Base-by-base conservation (phyloP, 2,888 invertebrate genomes). In the Drosophila subsilvestris region DNA sequence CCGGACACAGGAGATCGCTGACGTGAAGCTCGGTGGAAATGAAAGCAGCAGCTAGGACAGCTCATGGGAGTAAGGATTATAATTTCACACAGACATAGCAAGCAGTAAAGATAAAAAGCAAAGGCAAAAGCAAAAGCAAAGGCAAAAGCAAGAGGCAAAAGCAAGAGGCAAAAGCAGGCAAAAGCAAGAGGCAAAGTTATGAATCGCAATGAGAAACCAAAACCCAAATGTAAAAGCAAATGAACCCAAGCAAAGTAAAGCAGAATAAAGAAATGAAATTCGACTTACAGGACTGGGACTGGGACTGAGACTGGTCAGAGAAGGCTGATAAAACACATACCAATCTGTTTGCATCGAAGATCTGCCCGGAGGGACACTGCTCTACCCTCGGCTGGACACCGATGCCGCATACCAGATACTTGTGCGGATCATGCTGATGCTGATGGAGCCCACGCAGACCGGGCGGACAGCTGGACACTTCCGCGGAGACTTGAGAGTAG, bases 401-500 rank as follows among this genome's bases (percentile, higher is more conserved):
- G 29, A 78, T 93, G 90, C 92, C 93, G 80, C 95, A 95, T 69
- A 93, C 93, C 29, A 95, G 80, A 90, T 94, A 95, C 83, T 94
- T 94, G 0, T 91, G 91, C 65, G 94, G 94, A 73, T 94, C 93
- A 1, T 86, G 89, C 1, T 94, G 94, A 91, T 95, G 94, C 0
- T 93, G 92, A 44, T 93, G 86, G 9, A 94, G 79, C 4, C 95
- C 95, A 51, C 91, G 92, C 8, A 90, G 86, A 25, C 91, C 80
- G 2, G 80, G 47, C 0, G 93, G 93, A 78, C 94, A 94, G 18
- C 56, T 43, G 1, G 78, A 47, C 3, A 42, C 53, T 27, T 9
- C 59, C 22, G 55, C 18, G 27, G 66, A 44, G 18, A n/a, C 50
- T 12, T 5, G 25, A 37, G 69, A 20, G 25, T 58, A 63, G 54